Percentiles rank a stretch among this genome's conserved stretches.
Conservation (phyloP, 1,140 invertebrate genomes). For the Drosophila santomea region DNA sequence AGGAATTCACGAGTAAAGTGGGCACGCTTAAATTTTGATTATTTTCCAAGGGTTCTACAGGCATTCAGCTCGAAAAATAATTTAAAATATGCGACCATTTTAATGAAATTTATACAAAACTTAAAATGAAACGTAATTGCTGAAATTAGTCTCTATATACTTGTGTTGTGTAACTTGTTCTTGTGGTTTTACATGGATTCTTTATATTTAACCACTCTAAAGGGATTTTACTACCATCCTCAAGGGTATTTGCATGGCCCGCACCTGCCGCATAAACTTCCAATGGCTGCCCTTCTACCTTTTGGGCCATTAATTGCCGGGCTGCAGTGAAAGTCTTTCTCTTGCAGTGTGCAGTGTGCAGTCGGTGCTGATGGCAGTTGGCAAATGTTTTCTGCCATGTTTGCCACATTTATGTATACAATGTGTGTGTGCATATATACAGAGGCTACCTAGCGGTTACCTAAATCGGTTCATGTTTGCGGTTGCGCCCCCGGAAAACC, state of each 20-base stretch:
- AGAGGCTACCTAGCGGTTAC: constrained; percentile 23
- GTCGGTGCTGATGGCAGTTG: constrained; percentile 47
- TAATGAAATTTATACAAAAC: too few species aligned
- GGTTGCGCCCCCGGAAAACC: constrained; percentile 6
- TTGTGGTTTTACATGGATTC: too few species aligned
- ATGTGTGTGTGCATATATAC: neutral
- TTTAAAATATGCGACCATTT: too few species aligned
- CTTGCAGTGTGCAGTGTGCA: constrained; percentile 26
- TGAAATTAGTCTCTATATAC: too few species aligned
- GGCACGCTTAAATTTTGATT: neutral
- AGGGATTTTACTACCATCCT: neutral
- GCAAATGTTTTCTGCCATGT: constrained; percentile 57
- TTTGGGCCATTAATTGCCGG: constrained; percentile 64
- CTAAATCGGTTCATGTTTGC: constrained; percentile 48
- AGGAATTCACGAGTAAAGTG: constrained; percentile 1
- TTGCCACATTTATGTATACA: constrained; percentile 29
- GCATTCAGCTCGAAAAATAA: neutral
- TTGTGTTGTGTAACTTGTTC: too few species aligned
- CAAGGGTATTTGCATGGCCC: constrained; percentile 19
- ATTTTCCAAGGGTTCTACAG: neutral
- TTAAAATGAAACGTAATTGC: too few species aligned
- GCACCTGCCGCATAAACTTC: constrained; percentile 2
- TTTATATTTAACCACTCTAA: neutral
- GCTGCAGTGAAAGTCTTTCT: constrained; percentile 20
- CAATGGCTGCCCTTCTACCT: constrained; percentile 15